Conservation (phyloP, 2,797 vertebrate genomes). For the Pampus argenteus region DNA sequence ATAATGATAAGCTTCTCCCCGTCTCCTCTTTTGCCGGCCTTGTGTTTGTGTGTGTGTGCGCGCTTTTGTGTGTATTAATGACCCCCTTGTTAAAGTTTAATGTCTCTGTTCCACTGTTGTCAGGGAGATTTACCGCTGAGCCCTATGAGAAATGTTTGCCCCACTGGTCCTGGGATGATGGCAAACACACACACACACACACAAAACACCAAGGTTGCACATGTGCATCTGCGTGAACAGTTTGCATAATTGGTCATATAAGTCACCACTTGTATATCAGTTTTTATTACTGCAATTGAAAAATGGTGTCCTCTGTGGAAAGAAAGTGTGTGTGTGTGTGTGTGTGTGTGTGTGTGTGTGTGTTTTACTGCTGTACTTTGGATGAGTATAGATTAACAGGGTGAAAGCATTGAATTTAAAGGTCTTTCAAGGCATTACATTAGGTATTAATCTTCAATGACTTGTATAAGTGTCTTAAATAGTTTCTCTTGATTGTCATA, state of each 20-base stretch:
- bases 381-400: too few species aligned
- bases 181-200: conserved; percentile 15
- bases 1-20: conserved; percentile 62
- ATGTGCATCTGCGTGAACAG: conserved; percentile 6
- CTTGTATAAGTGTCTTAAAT: too few species aligned
- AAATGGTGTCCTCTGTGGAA: too few species aligned
- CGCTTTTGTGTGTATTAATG: conserved; percentile 61
- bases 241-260: neutral
- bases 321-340: too few species aligned
- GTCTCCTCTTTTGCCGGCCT: conserved; percentile 11
- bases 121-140: conserved; percentile 71
- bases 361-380: too few species aligned
- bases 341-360: too few species aligned
- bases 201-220: conserved; percentile 8
- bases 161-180: conserved; percentile 35
- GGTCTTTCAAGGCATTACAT: too few species aligned
- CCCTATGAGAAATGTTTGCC: conserved; percentile 54
- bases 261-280: too few species aligned
- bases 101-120: conserved; percentile 77
- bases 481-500: too few species aligned
- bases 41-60: conserved; percentile 29
- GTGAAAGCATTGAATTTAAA: too few species aligned
- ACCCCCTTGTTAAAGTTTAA: conserved; percentile 81
- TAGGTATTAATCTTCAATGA: too few species aligned
- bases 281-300: too few species aligned